Base-by-base conservation (phyloP, 2,113 vertebrate species). In the Pterocles orientalis region DNA sequence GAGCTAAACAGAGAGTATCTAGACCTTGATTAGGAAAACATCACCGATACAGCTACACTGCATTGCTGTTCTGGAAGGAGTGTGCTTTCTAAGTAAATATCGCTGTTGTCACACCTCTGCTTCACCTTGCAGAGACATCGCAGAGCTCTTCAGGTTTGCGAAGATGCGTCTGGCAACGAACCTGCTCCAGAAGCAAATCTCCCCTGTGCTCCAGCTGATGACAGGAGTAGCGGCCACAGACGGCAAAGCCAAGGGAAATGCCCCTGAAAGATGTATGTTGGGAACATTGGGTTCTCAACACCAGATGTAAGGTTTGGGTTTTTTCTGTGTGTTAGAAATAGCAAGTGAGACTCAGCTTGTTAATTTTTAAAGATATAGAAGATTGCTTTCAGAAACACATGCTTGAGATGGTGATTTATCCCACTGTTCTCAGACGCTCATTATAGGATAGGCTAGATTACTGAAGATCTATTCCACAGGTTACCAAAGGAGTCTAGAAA, bases 161-260 rank as follows among this genome's bases (percentile, higher is more conserved):
- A 54, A 54, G 39, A 68, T 8, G 17, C 47, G 20, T 39, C 66
- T 80, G 54, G n/a, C 47, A 61, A 36, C 7, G 50, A 78, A 7
- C 31, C 21, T 57, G 43, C 9, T 78, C 18, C 57, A 56, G 70
- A 29, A 69, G 16, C 10, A 69, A 47, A 69, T n/a, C 16, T 56
- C 11, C 29, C n/a, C 14, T 25, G 7, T 62, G 25, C 31, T 84
- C 21, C 41, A 43, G 45, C 25, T 70, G 80, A 50, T 28, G 26
- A 57, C 0, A 0, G 41, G 25, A 2, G 0, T 34, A 16, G 14
- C 34, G 39, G 10, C 29, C 24, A 25, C 45, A 39, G 33, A 8
- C 1, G 0, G 34, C 12, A 51, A 79, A 91, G 23, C 34, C 18
- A n/a, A 24, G 43, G 34, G 28, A 66, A 51, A 25, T 12, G 10